These are phyloP conservation scores for Stenopsyche tienmushanensis DNA, from an alignment of 1,140 invertebrate genomes.

Conservation along the genomic window DNA sequence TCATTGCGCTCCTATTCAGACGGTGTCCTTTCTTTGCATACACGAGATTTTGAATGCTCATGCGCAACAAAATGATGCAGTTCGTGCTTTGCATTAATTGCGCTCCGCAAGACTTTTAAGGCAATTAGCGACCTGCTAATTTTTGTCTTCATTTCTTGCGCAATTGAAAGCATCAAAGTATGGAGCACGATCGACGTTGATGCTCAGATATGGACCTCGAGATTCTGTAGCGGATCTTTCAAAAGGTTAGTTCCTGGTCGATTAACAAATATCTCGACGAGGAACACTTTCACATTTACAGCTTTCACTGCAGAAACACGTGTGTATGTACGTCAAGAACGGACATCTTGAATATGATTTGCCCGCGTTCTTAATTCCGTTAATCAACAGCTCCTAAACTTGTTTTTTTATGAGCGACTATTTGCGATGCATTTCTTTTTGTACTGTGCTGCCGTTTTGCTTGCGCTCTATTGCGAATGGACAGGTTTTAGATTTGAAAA, in stretches of 20 bases:
- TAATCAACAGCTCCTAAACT: conserved; percentile 2
- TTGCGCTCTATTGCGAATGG: not conserved
- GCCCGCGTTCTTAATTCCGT: not conserved
- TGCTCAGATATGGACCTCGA: no score
- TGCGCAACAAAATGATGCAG: not conserved
- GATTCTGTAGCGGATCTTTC: no score
- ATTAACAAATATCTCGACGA: conserved; percentile 31
- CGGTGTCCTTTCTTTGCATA: not conserved
- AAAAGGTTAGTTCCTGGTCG: conserved; percentile 38
- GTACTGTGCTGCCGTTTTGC: conserved; percentile 2
- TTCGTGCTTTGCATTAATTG: not conserved
- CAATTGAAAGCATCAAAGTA: no score
- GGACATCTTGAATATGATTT: conserved; percentile 22
- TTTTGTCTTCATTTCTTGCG: no score
- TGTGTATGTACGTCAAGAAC: not conserved
- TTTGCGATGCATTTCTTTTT: not conserved
- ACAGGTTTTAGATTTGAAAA: not conserved
- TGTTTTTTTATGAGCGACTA: not conserved
- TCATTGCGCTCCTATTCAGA: not conserved
- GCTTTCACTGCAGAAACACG: conserved; percentile 39
- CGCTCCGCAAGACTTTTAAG: not conserved
- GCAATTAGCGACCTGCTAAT: not conserved
- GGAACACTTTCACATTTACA: conserved; percentile 35
- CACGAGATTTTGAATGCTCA: not conserved
- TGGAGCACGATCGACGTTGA: no score